Evolutionary conservation across 2,113 vertebrate species (phyloP).

Genomic region (Emydura subglobosa): DNA sequence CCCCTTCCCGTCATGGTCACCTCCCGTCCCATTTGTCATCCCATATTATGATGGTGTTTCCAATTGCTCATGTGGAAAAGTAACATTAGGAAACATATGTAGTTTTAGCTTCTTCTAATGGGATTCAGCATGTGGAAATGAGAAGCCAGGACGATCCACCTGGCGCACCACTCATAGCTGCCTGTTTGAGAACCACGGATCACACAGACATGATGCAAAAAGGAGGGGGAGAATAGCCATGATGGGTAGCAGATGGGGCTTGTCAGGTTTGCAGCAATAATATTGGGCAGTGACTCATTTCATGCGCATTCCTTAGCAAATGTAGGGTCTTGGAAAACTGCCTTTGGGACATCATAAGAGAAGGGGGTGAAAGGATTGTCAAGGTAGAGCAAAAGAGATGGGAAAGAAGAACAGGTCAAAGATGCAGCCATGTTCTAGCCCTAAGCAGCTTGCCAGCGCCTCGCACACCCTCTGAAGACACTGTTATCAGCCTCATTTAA

Average conservation of each 20-base stretch:
- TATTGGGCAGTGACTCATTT: background rate
- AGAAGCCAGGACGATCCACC: background rate
- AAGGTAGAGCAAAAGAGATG: background rate
- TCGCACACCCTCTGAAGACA: background rate
- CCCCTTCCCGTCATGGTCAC: background rate
- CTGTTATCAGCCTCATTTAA: background rate
- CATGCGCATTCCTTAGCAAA: background rate
- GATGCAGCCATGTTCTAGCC: background rate
- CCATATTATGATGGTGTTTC: background rate
- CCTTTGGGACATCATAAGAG: background rate
- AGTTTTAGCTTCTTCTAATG: background rate
- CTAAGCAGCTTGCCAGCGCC: background rate
- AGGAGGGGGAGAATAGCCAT: background rate
- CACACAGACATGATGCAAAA: background rate
- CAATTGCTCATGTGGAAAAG: background rate
- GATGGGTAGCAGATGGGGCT: background rate
- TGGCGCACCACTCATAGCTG: background rate
- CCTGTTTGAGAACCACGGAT: background rate
- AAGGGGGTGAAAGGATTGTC: too few species aligned
- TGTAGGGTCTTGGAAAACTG: background rate
- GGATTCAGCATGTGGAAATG: background rate
- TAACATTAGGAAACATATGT: background rate
- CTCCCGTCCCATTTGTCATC: background rate
- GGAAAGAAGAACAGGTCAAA: background rate
- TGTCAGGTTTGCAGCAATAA: background rate